Evolutionary conservation across 2,888 invertebrate species (phyloP).

Genomic region (Tridacna crocea): DNA sequence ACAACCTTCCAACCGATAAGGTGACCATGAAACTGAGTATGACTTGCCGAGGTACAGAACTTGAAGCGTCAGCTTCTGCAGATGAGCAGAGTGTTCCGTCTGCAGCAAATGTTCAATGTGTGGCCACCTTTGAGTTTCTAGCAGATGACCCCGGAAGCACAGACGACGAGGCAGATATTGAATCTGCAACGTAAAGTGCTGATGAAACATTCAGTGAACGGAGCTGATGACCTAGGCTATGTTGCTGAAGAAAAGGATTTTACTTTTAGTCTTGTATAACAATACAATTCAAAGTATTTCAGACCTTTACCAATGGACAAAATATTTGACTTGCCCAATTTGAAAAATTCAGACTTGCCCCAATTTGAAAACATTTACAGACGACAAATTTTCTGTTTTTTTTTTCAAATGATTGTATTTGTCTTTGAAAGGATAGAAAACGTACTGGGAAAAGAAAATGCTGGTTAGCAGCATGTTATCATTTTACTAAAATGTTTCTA

Average conservation of each 20-base stretch:
- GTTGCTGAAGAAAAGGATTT: background rate
- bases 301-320: too few relatives aligned
- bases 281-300: background rate
- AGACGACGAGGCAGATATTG: slow-evolving; percentile 15
- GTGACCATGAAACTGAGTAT: slow-evolving; percentile 40
- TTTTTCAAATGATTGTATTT: too few relatives aligned
- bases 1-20: slow-evolving; percentile 3
- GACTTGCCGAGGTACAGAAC: slow-evolving; percentile 57
- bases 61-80: slow-evolving; percentile 46
- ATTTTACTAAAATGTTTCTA: too few relatives aligned
- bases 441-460: too few relatives aligned
- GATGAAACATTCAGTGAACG: background rate
- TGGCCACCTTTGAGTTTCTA: slow-evolving; percentile 42
- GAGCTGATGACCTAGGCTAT: background rate
- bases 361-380: background rate
- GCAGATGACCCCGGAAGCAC: slow-evolving; percentile 5
- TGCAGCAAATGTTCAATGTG: slow-evolving; percentile 9
- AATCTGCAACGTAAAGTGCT: background rate
- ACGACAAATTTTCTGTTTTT: too few relatives aligned
- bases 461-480: too few relatives aligned
- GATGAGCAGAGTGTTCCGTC: background rate
- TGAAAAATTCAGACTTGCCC: background rate
- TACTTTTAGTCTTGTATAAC: background rate
- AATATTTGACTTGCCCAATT: background rate
- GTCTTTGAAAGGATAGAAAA: too few relatives aligned